Evolutionary conservation across 2,888 invertebrate species (phyloP).

Genomic region (Ectropis crepuscularia): DNA sequence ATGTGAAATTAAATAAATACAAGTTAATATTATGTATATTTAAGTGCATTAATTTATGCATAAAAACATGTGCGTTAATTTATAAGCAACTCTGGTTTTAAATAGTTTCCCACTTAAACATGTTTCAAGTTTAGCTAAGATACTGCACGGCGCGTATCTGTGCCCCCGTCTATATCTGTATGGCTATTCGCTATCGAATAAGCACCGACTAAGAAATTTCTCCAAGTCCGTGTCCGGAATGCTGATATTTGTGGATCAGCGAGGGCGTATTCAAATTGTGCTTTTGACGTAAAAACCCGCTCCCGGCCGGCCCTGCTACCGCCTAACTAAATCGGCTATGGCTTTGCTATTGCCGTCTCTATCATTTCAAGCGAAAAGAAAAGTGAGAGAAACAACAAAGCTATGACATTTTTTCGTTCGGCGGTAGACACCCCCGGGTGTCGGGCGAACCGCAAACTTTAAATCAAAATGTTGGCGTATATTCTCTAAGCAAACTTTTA

Average conservation of each 20-base stretch:
- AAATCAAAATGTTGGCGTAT: slow-evolving; percentile 78
- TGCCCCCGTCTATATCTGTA: slow-evolving; percentile 14
- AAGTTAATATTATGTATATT: too few species aligned
- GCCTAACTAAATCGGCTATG: too few species aligned
- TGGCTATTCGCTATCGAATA: slow-evolving; percentile 29
- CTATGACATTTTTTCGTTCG: too few species aligned
- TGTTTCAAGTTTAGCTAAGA: not conserved
- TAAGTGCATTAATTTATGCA: too few species aligned
- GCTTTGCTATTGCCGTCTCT: too few species aligned
- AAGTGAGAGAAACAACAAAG: too few species aligned
- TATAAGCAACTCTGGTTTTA: too few species aligned
- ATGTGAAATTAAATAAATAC: too few species aligned
- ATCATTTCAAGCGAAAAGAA: too few species aligned
- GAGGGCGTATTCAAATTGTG: slow-evolving; percentile 30
- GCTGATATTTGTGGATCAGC: slow-evolving; percentile 25
- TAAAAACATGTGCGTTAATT: too few species aligned
- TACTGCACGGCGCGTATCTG: not conserved
- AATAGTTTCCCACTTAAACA: too few species aligned
- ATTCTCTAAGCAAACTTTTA: slow-evolving; percentile 77
- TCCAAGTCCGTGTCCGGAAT: slow-evolving; percentile 27
- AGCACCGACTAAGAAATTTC: slow-evolving; percentile 34
- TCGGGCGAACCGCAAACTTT: slow-evolving; percentile 69
- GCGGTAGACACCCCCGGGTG: slow-evolving; percentile 44
- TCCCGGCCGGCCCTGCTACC: too few species aligned
- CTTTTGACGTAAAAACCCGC: slow-evolving; percentile 48